Evolutionary conservation across 1,140 invertebrate species (phyloP), one percentile per base, ranked within the genome.

Genomic region (Ceratoteleas bidentatus): DNA sequence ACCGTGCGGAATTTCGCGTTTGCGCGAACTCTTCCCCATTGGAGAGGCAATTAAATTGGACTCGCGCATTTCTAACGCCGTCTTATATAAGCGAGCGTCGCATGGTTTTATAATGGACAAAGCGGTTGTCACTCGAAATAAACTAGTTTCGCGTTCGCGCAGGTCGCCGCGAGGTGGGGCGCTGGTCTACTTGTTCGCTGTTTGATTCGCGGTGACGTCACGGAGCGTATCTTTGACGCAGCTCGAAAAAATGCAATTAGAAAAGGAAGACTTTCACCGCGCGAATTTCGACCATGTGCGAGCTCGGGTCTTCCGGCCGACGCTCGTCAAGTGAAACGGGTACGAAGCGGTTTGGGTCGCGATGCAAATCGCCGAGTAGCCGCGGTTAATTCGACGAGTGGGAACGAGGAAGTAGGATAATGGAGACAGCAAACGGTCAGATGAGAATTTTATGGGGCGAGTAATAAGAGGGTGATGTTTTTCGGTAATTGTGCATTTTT

Each of bases 61-160:
- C 52, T 64, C 36, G 45, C 40, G 50, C n/a, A n/a, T 64, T 64
- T 50, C 38, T 52, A 64, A 52, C 24, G 52, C 14, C 45, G 9
- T 36, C n/a, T 52, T 50, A 40, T 52, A 52, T 52, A 52, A 64
- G 49, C 2, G 52, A 56, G 57, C 40, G 43, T 14, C 38, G 36
- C 38, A 70, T 70, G 47, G 54, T 60, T 61, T 72, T 72, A 53
- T 61, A 72, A 61, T 61, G 68, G 16, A 61, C 32, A 72, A 61
- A 72, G 47, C 49, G 32, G 54, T 69, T 72, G 57, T 34, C 57
- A 61, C 57, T 72, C 54, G 68, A 72, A 43, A 61, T 72, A 72
- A 72, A 72, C 68, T 72, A 72, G 68, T 61, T 61, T 61, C 47
- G 36, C 33, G 58, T 72, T 50, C 57, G 38, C 53, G 61, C 53